These are phyloP conservation scores for Phalangium opilio DNA, from an alignment of 2,888 invertebrate species.

Conservation along the genomic window DNA sequence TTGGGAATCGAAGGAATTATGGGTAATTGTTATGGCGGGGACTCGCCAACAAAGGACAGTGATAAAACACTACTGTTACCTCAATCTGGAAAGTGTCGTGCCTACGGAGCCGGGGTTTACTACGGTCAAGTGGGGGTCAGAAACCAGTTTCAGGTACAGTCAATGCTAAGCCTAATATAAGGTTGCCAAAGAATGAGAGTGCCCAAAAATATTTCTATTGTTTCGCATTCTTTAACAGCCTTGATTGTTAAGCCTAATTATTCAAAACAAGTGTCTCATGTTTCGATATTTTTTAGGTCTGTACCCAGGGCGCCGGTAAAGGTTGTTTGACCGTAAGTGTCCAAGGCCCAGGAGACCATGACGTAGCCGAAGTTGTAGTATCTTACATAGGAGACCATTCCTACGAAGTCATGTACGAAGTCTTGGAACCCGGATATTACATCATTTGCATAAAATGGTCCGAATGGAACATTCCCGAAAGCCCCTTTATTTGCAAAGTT, in stretches of 20 bases:
- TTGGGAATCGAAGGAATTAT: not conserved
- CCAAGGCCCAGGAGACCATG: constrained; percentile 24
- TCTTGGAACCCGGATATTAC: constrained; percentile 27
- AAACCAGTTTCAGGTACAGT: constrained; percentile 29
- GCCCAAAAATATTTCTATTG: too few species aligned
- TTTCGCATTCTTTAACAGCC: too few species aligned
- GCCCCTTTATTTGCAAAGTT: constrained; percentile 24
- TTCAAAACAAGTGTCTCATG: too few species aligned
- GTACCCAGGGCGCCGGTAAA: constrained; percentile 22
- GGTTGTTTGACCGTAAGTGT: constrained; percentile 27
- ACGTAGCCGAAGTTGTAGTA: constrained; percentile 26
- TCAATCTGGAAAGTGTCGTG: constrained; percentile 17
- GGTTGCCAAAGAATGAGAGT: too few species aligned
- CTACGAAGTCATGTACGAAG: constrained; percentile 28
- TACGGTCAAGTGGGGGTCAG: constrained; percentile 26
- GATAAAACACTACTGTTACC: not conserved
- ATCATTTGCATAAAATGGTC: constrained; percentile 28
- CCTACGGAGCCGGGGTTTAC: constrained; percentile 25
- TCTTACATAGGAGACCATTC: constrained; percentile 27
- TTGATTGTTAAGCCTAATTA: too few species aligned
- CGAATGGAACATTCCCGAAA: constrained; percentile 23
- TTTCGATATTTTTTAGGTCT: constrained; percentile 23
- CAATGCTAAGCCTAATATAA: too few species aligned
- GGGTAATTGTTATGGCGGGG: not conserved
- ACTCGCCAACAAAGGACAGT: not conserved